Conservation (phyloP, 2,888 invertebrate genomes). For the Orthosia cruda region DNA sequence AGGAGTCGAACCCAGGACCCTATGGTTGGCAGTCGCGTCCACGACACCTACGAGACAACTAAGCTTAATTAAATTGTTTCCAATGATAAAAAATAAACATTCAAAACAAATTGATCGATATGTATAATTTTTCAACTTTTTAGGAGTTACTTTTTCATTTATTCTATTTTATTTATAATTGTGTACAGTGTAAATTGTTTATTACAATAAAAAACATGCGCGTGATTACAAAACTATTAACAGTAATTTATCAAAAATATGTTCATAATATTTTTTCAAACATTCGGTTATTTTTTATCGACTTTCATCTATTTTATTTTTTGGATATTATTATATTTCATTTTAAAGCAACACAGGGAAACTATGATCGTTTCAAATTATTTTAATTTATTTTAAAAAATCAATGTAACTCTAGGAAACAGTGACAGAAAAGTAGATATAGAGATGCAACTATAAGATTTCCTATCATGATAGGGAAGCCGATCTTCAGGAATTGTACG, state of each 20-base stretch:
- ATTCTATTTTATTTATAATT: background rate
- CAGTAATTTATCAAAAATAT: constrained; percentile 13
- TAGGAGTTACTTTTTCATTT: too few relatives aligned
- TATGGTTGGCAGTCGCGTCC: too few relatives aligned
- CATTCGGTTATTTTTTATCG: background rate
- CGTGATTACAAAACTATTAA: background rate
- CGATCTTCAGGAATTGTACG: constrained; percentile 96
- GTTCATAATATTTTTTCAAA: background rate
- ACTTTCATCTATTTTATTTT: background rate
- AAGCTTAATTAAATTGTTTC: too few relatives aligned
- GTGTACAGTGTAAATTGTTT: background rate
- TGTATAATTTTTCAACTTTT: too few relatives aligned
- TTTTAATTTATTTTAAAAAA: background rate
- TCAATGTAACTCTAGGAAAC: constrained; percentile 77
- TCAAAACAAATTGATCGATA: too few relatives aligned
- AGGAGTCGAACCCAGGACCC: too few relatives aligned
- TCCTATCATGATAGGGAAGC: constrained; percentile 96
- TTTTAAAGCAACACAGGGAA: background rate
- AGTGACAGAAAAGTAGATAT: constrained; percentile 95
- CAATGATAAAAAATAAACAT: too few relatives aligned
- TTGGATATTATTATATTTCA: background rate
- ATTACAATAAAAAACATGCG: background rate
- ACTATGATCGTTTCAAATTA: too few relatives aligned
- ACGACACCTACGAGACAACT: too few relatives aligned
- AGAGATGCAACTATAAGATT: constrained; percentile 93